Percentiles rank a stretch among this genome's conserved stretches.
These are phyloP conservation scores for Drosophila atroscutellata DNA, from an alignment of 2,888 invertebrate genomes.

Conservation along the genomic window DNA sequence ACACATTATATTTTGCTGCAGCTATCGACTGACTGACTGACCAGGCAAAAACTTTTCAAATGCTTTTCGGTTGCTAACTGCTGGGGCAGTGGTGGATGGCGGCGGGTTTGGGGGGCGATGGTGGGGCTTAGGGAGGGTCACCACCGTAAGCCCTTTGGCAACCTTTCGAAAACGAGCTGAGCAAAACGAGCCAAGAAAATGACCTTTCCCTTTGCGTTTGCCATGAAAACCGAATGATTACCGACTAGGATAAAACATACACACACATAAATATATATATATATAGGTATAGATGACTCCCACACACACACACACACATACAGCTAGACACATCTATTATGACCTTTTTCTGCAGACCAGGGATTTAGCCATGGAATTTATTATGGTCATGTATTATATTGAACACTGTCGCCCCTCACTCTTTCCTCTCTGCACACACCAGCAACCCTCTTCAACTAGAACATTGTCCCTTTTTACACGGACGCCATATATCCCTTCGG, in stretches of 20 bases:
- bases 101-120: not conserved
- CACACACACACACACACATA: constrained; percentile 23
- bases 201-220: constrained; percentile 76
- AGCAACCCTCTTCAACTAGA: constrained; percentile 10
- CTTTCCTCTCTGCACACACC: constrained; percentile 3
- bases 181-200: constrained; percentile 73
- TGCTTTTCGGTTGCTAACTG: constrained; percentile 43
- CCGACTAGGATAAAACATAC: constrained; percentile 52
- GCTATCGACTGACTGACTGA: constrained; percentile 76
- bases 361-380: constrained; percentile 79
- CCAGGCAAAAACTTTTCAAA: constrained; percentile 71
- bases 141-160: constrained; percentile 70
- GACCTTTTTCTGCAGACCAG: constrained; percentile 76
- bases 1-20: constrained; percentile 72
- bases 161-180: constrained; percentile 71
- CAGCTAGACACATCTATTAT: constrained; percentile 75
- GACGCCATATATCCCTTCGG: constrained; percentile 36
- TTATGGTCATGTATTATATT: constrained; percentile 79
- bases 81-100: not conserved
- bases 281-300: constrained; percentile 5
- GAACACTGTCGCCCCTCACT: constrained; percentile 49
- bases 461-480: constrained; percentile 44
- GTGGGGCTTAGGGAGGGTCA: not conserved
- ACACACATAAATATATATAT: constrained; percentile 12
- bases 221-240: constrained; percentile 68